These are phyloP conservation scores for Tetragnatha montana DNA, from an alignment of 2,888 invertebrate genomes.

Conservation along the genomic window DNA sequence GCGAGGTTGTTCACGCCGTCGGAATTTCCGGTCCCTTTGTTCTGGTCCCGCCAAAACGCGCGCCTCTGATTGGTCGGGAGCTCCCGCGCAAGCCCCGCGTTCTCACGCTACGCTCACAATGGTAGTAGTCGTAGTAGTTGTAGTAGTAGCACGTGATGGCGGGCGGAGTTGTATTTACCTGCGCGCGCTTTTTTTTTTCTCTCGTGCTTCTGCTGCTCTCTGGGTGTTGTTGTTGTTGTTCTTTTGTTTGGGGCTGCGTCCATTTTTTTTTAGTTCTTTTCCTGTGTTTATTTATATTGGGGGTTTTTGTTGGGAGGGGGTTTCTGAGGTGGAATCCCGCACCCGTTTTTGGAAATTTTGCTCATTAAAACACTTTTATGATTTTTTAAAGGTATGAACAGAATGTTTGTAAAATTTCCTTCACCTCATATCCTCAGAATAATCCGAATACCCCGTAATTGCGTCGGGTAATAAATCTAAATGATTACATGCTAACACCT, in stretches of 20 bases:
- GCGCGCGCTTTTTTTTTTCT: conserved; percentile 9
- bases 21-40: conserved; percentile 64
- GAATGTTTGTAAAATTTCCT: too few relatives aligned
- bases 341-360: too few relatives aligned
- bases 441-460: too few relatives aligned
- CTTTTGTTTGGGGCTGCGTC: not conserved
- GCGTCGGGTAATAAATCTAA: too few relatives aligned
- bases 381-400: too few relatives aligned
- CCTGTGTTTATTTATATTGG: not conserved
- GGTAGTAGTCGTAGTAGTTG: conserved; percentile 44
- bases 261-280: not conserved
- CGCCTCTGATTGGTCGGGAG: conserved; percentile 32
- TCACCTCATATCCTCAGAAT: too few relatives aligned
- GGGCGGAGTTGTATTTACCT: not conserved
- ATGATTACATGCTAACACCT: too few relatives aligned
- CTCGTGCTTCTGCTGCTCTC: not conserved
- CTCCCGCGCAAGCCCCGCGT: conserved; percentile 45
- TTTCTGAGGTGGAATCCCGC: too few relatives aligned
- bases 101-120: conserved; percentile 48
- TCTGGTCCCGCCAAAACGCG: conserved; percentile 47
- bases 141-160: not conserved
- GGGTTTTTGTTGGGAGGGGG: not conserved
- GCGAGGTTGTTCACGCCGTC: conserved; percentile 64
- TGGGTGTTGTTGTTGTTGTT: not conserved
- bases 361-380: too few relatives aligned